Percentiles rank a stretch among this genome's conserved stretches.
Conservation (phyloP, 2,888 invertebrate species). For the Cryptocheilus praepositus region DNA sequence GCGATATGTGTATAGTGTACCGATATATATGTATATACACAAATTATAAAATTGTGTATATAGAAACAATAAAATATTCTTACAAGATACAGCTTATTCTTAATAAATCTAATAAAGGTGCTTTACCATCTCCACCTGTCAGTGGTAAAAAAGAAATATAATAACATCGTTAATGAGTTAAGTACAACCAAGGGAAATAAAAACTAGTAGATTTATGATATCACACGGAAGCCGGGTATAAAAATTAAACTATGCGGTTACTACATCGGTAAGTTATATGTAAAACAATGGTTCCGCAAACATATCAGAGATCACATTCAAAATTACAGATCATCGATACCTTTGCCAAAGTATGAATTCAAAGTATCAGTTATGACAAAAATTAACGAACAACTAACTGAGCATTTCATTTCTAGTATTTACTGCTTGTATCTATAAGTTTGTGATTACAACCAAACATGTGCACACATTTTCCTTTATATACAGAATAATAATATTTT, state of each 20-base stretch:
- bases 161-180: slow-evolving; percentile 30
- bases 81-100: slow-evolving; percentile 52
- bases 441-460: too few species aligned
- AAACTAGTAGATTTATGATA: slow-evolving; percentile 32
- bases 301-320: slow-evolving; percentile 35
- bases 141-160: slow-evolving; percentile 18
- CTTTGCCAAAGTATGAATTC: slow-evolving; percentile 5
- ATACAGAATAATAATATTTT: too few species aligned
- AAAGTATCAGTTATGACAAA: slow-evolving; percentile 19
- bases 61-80: slow-evolving; percentile 68
- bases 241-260: slow-evolving; percentile 19
- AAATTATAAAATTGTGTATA: slow-evolving; percentile 52
- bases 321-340: slow-evolving; percentile 33
- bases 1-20: slow-evolving; percentile 32
- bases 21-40: slow-evolving; percentile 46
- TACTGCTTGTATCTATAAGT: too few species aligned
- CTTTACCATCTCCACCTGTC: slow-evolving; percentile 23
- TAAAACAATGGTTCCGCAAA: too few species aligned
- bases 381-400: background rate
- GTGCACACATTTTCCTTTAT: too few species aligned
- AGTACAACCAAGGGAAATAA: slow-evolving; percentile 43
- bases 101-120: slow-evolving; percentile 30
- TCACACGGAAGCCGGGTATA: slow-evolving; percentile 33
- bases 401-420: background rate
- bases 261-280: background rate